Conservation (phyloP, 2,113 vertebrate species). For the Penelope pileata region DNA sequence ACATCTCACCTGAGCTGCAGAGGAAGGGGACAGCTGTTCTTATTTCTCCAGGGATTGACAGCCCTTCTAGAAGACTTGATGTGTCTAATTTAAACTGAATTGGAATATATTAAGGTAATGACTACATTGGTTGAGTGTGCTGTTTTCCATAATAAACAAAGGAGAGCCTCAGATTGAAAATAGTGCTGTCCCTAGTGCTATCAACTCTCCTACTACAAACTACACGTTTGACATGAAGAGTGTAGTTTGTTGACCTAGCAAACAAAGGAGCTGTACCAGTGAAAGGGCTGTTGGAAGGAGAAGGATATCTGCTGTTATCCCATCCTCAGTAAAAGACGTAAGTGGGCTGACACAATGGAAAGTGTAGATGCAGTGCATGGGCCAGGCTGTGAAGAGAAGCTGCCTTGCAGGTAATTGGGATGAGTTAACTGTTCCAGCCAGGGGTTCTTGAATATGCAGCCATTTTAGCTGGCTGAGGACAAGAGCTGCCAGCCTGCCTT, state of each 20-base stretch:
- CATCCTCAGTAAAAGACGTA: neutral
- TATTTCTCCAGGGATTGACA: neutral
- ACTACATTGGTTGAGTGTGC: neutral
- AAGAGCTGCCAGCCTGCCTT: neutral
- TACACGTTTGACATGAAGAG: neutral
- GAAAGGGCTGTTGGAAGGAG: neutral
- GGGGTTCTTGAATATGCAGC: neutral
- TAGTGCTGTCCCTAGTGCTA: neutral
- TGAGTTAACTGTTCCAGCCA: neutral
- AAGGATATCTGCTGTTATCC: neutral
- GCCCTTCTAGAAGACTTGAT: neutral
- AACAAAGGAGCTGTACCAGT: fast-evolving
- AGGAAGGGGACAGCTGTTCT: neutral
- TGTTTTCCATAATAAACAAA: neutral
- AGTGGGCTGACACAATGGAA: neutral
- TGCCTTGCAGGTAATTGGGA: neutral
- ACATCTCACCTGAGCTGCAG: neutral
- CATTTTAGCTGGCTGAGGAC: neutral
- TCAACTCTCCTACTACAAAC: neutral
- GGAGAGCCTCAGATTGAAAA: neutral
- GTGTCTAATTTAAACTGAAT: neutral
- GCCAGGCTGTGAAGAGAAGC: neutral
- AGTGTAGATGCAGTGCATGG: neutral
- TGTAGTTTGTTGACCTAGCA: neutral
- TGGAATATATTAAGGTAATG: neutral